A percentile compares a stretch with the other conserved stretches of the same genome.
phyloP scores from a whole-genome alignment of 2,888 invertebrate species.

The Cryptus armator region DNA sequence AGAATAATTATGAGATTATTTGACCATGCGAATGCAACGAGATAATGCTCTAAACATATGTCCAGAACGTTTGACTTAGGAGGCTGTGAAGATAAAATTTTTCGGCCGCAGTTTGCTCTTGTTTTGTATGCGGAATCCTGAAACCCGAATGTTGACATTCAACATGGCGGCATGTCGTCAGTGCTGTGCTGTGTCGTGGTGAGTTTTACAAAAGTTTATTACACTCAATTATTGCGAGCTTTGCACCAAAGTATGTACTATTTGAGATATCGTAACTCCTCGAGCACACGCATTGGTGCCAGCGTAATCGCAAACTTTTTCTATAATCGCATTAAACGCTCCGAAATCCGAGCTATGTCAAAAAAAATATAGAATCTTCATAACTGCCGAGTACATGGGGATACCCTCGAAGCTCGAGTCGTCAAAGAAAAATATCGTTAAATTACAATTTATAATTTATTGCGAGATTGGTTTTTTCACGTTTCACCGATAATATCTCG shows the following conservation, averaged over 20 bases:
- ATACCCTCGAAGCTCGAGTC: constrained; percentile 29
- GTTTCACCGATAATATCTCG: constrained; percentile 18
- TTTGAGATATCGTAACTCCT: constrained; percentile 39
- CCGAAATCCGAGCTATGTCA: constrained; percentile 59
- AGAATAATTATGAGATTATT: constrained; percentile 39
- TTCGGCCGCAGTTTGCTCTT: constrained; percentile 56
- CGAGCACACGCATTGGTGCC: constrained; percentile 47
- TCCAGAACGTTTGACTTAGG: neutral
- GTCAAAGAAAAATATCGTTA: constrained; percentile 31
- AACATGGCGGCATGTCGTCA: constrained; percentile 98
- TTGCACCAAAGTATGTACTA: constrained; percentile 65
- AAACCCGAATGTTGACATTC: constrained; percentile 90
- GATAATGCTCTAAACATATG: neutral
- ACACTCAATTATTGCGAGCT: constrained; percentile 72
- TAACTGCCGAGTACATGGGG: constrained; percentile 73
- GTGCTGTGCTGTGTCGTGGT: constrained; percentile 99
- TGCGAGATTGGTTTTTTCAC: constrained; percentile 1
- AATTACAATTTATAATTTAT: constrained; percentile 1
- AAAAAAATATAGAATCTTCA: constrained; percentile 79
- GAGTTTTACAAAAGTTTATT: constrained; percentile 87
- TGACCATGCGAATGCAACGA: neutral
- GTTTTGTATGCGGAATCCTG: constrained; percentile 65
- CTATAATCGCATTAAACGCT: neutral
- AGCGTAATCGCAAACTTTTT: constrained; percentile 11
- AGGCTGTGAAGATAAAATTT: constrained; percentile 7